A percentile compares a stretch with the other conserved stretches of the same genome.
Conservation (phyloP, 2,888 invertebrate genomes). For the Monoplex corrugatus region DNA sequence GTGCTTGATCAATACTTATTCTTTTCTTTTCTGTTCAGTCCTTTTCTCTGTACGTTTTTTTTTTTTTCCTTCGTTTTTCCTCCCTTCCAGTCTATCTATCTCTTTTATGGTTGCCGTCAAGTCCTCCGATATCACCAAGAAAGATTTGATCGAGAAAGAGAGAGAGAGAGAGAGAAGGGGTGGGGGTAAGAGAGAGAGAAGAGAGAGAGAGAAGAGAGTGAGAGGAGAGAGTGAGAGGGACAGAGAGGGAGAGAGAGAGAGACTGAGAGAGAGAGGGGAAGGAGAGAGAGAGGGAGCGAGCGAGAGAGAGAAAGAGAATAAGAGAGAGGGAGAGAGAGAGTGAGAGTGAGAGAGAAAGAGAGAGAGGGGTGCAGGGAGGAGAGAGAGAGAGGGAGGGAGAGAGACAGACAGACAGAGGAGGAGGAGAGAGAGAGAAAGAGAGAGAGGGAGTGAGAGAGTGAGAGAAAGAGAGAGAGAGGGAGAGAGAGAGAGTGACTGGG, state of each 20-base stretch:
- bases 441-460: not conserved
- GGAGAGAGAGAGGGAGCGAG: not conserved
- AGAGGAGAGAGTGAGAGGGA: not conserved
- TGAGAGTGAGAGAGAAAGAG: not conserved
- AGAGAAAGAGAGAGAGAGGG: not conserved
- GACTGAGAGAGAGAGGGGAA: not conserved
- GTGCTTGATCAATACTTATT: too few relatives aligned
- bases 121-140: too few relatives aligned
- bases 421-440: not conserved
- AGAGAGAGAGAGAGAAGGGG: not conserved
- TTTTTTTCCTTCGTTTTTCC: not conserved
- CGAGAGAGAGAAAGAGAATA: not conserved
- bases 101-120: too few relatives aligned
- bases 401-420: not conserved
- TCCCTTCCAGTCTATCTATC: too few relatives aligned
- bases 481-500: not conserved
- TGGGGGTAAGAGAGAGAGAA: not conserved
- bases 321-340: not conserved
- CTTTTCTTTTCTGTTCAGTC: too few relatives aligned
- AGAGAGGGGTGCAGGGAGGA: not conserved
- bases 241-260: not conserved
- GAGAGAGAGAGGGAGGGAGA: not conserved
- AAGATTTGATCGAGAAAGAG: too few relatives aligned
- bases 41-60: not conserved
- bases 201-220: not conserved